A percentile compares a stretch with the other conserved stretches of the same genome.
Conservation (phyloP, 92 coral and sea anemone species). For the Epizoanthus fatuus region DNA sequence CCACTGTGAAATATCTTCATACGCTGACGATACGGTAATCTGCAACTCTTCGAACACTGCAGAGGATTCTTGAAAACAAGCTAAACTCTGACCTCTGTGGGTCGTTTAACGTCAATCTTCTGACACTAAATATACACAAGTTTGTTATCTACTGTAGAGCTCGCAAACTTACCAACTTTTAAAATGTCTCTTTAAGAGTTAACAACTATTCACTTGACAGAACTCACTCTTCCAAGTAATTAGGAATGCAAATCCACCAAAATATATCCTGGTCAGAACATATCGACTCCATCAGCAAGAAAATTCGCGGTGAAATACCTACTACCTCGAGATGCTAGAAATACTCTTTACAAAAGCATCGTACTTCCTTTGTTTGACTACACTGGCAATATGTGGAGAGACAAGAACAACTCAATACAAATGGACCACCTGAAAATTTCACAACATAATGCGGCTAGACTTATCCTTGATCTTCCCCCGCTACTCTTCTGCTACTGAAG, state of each 20-base stretch:
- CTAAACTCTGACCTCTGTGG: constrained; percentile 19
- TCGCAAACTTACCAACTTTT: neutral
- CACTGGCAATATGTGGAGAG: neutral
- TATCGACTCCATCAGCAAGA: neutral
- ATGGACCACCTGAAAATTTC: neutral
- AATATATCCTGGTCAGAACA: neutral
- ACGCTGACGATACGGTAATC: constrained; percentile 26
- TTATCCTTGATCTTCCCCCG: neutral
- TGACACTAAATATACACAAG: constrained; percentile 33
- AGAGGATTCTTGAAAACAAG: constrained; percentile 15
- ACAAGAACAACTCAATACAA: neutral
- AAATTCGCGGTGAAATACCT: neutral
- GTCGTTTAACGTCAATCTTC: constrained; percentile 26
- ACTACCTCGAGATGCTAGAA: neutral
- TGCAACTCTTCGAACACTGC: constrained; percentile 34
- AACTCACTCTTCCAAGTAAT: neutral
- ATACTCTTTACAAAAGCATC: neutral
- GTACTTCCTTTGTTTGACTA: neutral
- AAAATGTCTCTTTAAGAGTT: neutral
- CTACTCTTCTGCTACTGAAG: neutral
- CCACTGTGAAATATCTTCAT: constrained; percentile 3
- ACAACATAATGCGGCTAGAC: neutral
- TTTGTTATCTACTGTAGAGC: constrained; percentile 28
- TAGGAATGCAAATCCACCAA: neutral
- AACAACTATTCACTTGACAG: neutral